Percentiles rank a stretch among this genome's conserved stretches.
These are phyloP conservation scores for Hydrochoerus hydrochaeris DNA, from an alignment of 2,113 vertebrate species.

Conservation along the genomic window DNA sequence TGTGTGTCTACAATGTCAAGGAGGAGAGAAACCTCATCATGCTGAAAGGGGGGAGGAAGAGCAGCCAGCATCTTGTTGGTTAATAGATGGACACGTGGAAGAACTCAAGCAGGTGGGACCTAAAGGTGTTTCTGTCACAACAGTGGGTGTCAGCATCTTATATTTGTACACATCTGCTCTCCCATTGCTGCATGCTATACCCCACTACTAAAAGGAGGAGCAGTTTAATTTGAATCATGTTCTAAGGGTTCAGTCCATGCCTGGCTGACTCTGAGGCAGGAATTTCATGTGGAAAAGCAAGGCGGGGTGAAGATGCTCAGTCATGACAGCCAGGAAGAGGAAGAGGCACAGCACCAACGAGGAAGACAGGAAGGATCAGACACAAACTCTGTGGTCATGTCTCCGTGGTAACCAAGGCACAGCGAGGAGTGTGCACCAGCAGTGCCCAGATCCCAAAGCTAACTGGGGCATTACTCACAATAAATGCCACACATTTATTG, in stretches of 20 bases:
- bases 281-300: background rate
- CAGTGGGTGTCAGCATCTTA: background rate
- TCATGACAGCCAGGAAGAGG: background rate
- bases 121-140: background rate
- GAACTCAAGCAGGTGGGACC: background rate
- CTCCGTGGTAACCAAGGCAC: background rate
- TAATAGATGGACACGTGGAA: background rate
- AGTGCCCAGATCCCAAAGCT: background rate
- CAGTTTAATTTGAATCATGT: background rate
- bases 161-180: background rate
- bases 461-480: background rate
- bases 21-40: background rate
- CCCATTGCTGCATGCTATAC: background rate
- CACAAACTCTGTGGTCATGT: background rate
- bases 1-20: background rate
- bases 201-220: background rate
- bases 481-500: background rate
- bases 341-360: background rate
- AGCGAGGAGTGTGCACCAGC: background rate
- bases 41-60: background rate
- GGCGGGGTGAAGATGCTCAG: background rate
- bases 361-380: background rate
- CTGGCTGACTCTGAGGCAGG: background rate
- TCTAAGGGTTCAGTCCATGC: background rate
- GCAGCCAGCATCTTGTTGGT: background rate